Conservation (phyloP, 2,113 vertebrate species). For the Poecile atricapillus region DNA sequence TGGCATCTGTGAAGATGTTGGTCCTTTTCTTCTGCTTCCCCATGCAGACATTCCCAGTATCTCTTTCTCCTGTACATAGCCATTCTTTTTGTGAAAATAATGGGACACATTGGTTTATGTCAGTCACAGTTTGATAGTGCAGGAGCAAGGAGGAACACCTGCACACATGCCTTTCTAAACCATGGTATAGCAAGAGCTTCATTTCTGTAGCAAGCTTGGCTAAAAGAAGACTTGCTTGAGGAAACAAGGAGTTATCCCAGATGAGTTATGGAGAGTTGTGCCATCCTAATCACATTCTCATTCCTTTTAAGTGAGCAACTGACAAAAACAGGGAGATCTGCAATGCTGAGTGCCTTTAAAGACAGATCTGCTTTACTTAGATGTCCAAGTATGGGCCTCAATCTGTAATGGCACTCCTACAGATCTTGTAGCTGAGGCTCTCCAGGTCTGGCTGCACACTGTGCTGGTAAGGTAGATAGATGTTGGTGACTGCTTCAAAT, state of each 20-base stretch:
- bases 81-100: background rate
- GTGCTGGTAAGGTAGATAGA: background rate
- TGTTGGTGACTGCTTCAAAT: background rate
- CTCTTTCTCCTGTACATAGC: background rate
- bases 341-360: background rate
- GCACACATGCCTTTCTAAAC: background rate
- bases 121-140: background rate
- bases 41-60: background rate
- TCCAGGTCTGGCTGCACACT: background rate
- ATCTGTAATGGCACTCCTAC: background rate
- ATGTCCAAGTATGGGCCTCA: background rate
- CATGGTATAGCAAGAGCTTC: background rate
- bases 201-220: background rate
- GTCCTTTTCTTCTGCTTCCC: background rate
- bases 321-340: background rate
- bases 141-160: background rate
- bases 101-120: background rate
- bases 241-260: background rate
- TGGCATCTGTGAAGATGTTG: background rate
- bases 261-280: background rate
- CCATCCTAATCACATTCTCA: background rate
- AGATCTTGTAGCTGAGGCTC: background rate
- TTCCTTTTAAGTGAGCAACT: background rate
- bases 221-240: background rate
- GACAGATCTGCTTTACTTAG: background rate